Base-by-base conservation (phyloP, 2,113 vertebrate genomes). In the Nipponia nippon region DNA sequence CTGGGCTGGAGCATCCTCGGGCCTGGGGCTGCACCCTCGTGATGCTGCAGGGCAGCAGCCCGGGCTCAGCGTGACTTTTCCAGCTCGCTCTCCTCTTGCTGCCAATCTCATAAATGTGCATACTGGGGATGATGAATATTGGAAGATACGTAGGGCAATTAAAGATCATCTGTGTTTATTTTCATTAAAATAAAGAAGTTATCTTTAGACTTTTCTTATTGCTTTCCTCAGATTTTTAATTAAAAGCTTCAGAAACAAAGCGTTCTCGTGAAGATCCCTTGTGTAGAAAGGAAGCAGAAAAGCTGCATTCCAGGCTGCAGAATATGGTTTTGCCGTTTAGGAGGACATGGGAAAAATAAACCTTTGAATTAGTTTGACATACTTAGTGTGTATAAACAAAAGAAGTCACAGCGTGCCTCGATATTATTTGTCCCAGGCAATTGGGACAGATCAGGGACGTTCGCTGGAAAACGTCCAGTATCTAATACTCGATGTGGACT, bases 381-480 rank as follows among this genome's bases (percentile, higher is more conserved):
- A 88, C 83, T 98, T 94, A 52, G 46, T 94, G 80, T 96, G 61
- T 93, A 73, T 97, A 97, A 98, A 98, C 94, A 98, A 96, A 98
- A 98, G 83, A 96, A 97, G 90, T 95, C 55, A 32, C 90, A 93
- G 86, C 91, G 94, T 90, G 90, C 94, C 92, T 95, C 50, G 83
- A 49, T 32, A 25, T 95, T 97, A 90, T 97, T 97, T 97, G 95
- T 98, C 94, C 97, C 94, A 96, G 97, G 95, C 62, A 86, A 14
- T 0, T 76, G 61, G 71, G 66, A 63, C 42, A 42, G 26, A 38
- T 7, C 2, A 55, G 71, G 78, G 65, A 63, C 40, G 46, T 86
- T 80, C 90, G 59, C 89, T 98, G 97, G 97, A 97, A 98, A 95
- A 97, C 94, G 58, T 79, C 29, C 52, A 32, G 17, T 42, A 4